Conservation (phyloP, 2,113 vertebrate species). For the Eublepharis macularius region DNA sequence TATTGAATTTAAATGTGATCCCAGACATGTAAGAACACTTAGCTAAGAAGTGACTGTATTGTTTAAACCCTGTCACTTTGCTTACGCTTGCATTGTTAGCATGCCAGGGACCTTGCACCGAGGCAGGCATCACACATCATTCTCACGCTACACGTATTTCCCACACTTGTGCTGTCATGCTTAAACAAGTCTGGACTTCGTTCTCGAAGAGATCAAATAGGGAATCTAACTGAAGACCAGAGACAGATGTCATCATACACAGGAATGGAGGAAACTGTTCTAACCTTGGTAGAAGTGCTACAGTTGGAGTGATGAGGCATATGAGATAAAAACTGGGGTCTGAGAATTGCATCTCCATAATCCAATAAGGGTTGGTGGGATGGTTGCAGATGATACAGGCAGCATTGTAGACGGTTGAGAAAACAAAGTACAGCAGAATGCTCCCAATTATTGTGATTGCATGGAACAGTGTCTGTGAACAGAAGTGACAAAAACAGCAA, state of each 20-base stretch:
- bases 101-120: neutral
- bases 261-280: neutral
- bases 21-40: neutral
- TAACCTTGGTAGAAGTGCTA: slow-evolving; percentile 92
- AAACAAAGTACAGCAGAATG: slow-evolving; percentile 78
- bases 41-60: neutral
- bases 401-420: slow-evolving; percentile 82
- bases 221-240: neutral
- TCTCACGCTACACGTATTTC: neutral
- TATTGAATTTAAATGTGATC: no score
- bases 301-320: slow-evolving; percentile 82
- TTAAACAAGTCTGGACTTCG: neutral
- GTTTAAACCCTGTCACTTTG: neutral
- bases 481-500: neutral
- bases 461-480: slow-evolving; percentile 84
- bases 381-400: slow-evolving; percentile 85
- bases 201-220: neutral
- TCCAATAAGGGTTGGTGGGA: slow-evolving; percentile 87
- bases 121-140: neutral
- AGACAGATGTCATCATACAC: neutral
- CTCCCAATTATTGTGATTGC: slow-evolving; percentile 81
- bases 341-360: slow-evolving; percentile 84
- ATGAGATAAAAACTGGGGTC: slow-evolving; percentile 88
- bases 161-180: neutral
- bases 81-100: neutral